Percentiles rank a stretch among this genome's conserved stretches.
These are phyloP conservation scores for Ctenicera cuprea DNA, from an alignment of 2,888 invertebrate species.

Conservation along the genomic window DNA sequence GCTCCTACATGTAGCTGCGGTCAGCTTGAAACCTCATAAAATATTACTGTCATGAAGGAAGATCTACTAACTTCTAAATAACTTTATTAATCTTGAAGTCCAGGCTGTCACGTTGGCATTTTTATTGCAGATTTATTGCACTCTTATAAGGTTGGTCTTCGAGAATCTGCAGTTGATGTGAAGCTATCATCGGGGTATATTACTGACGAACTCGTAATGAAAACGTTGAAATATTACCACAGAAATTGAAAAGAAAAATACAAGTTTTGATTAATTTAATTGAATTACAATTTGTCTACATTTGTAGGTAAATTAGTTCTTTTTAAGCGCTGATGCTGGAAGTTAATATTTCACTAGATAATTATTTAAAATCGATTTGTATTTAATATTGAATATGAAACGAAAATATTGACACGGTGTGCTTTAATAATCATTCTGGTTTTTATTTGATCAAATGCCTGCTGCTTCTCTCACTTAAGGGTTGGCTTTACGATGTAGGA, in stretches of 20 bases:
- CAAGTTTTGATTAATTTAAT: too few species aligned
- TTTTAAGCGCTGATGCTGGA: too few species aligned
- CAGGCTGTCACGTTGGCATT: slow-evolving; percentile 27
- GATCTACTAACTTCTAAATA: slow-evolving; percentile 31
- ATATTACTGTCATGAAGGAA: slow-evolving; percentile 26
- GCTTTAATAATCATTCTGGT: slow-evolving; percentile 13
- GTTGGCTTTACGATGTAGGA: slow-evolving; percentile 17
- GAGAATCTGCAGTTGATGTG: slow-evolving; percentile 11
- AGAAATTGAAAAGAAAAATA: too few species aligned
- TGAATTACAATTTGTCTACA: too few species aligned
- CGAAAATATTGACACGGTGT: not conserved
- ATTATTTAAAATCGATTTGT: too few species aligned
- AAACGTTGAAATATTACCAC: too few species aligned
- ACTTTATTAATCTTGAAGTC: slow-evolving; percentile 28
- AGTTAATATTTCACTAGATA: too few species aligned
- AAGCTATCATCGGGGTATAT: not conserved
- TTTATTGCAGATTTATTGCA: slow-evolving; percentile 29
- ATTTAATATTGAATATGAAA: too few species aligned
- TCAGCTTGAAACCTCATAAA: slow-evolving; percentile 27
- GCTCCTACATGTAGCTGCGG: not conserved
- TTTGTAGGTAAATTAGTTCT: too few species aligned
- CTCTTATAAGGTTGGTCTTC: not conserved
- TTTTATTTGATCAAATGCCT: slow-evolving; percentile 25
- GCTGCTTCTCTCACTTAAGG: slow-evolving; percentile 17
- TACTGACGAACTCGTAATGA: too few species aligned